These are phyloP conservation scores for Polypterus bichir DNA, from an alignment of 2,113 vertebrate genomes.

Conservation along the genomic window DNA sequence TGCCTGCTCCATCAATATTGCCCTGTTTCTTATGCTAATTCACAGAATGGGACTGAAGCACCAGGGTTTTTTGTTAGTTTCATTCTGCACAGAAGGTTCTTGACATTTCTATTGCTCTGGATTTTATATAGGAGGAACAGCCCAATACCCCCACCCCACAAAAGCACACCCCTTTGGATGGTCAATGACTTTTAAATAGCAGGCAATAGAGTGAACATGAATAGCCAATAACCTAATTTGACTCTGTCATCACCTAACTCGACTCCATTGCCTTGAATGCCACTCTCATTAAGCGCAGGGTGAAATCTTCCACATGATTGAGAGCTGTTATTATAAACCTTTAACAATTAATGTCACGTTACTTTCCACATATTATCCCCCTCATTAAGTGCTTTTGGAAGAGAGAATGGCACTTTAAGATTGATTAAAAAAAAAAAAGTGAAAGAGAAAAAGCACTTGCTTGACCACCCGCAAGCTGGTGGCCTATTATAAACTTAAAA, in stretches of 20 bases:
- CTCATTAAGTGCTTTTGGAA: constrained; percentile 54
- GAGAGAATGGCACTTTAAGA: constrained; percentile 49
- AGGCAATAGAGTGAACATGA: constrained; percentile 67
- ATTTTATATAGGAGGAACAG: constrained; percentile 42
- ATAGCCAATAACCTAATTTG: constrained; percentile 65
- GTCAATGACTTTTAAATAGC: constrained; percentile 70
- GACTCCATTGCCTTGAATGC: constrained; percentile 55
- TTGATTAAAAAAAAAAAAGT: constrained; percentile 39
- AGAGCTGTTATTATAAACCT: constrained; percentile 62
- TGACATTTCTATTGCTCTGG: constrained; percentile 47
- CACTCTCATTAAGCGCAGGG: constrained; percentile 48
- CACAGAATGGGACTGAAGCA: constrained; percentile 48
- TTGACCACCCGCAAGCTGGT: constrained; percentile 33
- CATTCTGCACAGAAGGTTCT: constrained; percentile 36
- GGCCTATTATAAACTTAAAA: constrained; percentile 26
- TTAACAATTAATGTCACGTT: constrained; percentile 69
- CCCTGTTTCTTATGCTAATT: constrained; percentile 92
- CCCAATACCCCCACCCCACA: constrained; percentile 36
- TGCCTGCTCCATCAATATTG: constrained; percentile 53
- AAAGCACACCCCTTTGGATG: constrained; percentile 39
- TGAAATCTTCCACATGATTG: constrained; percentile 60
- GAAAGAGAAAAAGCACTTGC: constrained; percentile 17
- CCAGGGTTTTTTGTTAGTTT: constrained; percentile 56
- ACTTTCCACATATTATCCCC: constrained; percentile 57
- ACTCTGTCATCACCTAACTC: constrained; percentile 53